phyloP scores from a whole-genome alignment of 2,888 invertebrate genomes.

The Strigamia transsilvanica region DNA sequence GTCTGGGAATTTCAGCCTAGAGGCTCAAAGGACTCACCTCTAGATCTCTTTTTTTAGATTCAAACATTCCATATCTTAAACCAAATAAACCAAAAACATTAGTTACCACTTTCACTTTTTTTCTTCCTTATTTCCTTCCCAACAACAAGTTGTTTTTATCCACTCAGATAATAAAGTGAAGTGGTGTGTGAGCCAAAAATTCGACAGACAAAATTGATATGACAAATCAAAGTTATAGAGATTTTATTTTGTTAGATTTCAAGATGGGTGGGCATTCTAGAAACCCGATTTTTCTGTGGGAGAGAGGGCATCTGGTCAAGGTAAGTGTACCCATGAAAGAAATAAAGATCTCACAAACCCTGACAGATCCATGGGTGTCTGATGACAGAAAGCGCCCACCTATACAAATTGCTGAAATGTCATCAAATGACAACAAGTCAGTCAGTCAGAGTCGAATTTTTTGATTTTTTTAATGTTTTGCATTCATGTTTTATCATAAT shows the following conservation, averaged over 20 bases:
- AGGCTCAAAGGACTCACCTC: conserved; percentile 46
- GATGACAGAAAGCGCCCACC: conserved; percentile 37
- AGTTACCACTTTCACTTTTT: neutral
- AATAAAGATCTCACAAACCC: conserved; percentile 33
- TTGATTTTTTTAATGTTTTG: neutral
- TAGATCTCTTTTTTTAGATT: conserved; percentile 1
- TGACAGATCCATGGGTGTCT: conserved; percentile 42
- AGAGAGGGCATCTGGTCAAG: conserved; percentile 43
- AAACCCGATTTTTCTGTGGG: conserved; percentile 26
- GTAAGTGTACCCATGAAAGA: conserved; percentile 37
- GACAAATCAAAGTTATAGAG: neutral
- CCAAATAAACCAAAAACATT: neutral
- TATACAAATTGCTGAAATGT: neutral
- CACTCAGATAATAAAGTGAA: too few relatives aligned
- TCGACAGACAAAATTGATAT: neutral
- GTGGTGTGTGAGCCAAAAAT: too few relatives aligned
- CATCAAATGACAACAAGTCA: neutral
- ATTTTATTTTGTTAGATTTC: neutral
- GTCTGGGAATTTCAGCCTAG: conserved; percentile 49
- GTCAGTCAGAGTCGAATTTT: neutral
- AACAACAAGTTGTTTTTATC: neutral
- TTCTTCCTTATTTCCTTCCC: neutral
- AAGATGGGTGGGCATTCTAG: conserved; percentile 36
- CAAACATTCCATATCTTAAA: conserved; percentile 37
- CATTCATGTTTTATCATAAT: too few relatives aligned